phyloP scores from a whole-genome alignment of 2,888 invertebrate species.

The Cheilosia soror region DNA sequence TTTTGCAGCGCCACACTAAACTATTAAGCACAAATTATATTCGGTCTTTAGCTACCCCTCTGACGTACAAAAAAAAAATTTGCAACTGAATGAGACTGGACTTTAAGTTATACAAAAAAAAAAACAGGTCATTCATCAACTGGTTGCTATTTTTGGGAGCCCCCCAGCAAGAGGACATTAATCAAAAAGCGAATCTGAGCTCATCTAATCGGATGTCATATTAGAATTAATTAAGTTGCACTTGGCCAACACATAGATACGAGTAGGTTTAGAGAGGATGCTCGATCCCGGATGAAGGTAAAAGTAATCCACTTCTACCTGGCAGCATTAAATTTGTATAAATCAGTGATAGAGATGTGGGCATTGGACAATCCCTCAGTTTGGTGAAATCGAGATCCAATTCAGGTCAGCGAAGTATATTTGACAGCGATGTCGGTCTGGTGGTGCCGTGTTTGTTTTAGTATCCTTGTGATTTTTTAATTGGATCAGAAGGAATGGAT shows the following conservation, averaged over 20 bases:
- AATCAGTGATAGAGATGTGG: constrained; percentile 38
- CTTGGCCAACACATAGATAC: constrained; percentile 26
- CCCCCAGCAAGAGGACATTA: constrained; percentile 42
- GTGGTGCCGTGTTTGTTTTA: constrained; percentile 1
- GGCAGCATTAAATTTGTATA: constrained; percentile 30
- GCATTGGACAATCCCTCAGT: not conserved
- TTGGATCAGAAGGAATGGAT: constrained; percentile 25
- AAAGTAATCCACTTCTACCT: constrained; percentile 7
- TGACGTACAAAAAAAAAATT: constrained; percentile 4
- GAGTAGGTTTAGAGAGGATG: not conserved
- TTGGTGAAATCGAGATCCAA: not conserved
- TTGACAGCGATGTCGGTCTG: constrained; percentile 15
- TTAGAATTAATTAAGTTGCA: constrained; percentile 72
- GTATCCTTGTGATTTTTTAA: not conserved
- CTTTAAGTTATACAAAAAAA: constrained; percentile 30
- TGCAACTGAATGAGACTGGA: constrained; percentile 52
- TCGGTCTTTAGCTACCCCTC: not conserved
- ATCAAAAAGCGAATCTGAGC: constrained; percentile 63
- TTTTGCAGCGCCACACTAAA: constrained; percentile 51
- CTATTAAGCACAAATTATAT: constrained; percentile 54
- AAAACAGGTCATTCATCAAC: constrained; percentile 36
- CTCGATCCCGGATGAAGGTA: not conserved
- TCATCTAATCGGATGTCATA: constrained; percentile 66
- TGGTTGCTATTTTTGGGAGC: constrained; percentile 46
- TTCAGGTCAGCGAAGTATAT: constrained; percentile 3